phyloP scores from a whole-genome alignment of 2,113 vertebrate species.

The Lonchura striata region DNA sequence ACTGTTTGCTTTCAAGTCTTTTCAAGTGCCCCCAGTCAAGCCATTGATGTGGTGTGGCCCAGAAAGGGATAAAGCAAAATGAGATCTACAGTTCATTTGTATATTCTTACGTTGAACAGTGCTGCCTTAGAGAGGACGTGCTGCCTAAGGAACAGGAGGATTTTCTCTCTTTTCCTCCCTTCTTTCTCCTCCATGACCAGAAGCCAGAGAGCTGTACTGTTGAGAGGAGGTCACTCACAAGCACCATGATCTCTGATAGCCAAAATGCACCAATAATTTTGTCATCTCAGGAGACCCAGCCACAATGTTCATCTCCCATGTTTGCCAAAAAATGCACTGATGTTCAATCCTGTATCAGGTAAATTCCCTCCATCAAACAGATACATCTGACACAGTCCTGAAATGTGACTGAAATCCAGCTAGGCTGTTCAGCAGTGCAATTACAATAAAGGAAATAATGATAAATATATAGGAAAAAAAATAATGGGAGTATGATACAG shows the following conservation, averaged over 20 bases:
- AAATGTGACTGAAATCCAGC: neutral
- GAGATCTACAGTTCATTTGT: neutral
- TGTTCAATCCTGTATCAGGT: neutral
- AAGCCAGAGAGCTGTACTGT: neutral
- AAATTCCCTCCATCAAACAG: neutral
- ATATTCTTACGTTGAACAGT: neutral
- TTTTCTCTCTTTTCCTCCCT: neutral
- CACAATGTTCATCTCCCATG: neutral
- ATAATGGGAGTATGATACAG: neutral
- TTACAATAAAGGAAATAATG: neutral
- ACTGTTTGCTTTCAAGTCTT: neutral
- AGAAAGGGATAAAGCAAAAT: neutral
- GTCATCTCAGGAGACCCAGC: neutral
- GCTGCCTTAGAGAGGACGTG: neutral
- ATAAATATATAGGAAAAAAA: neutral
- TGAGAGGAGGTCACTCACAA: neutral
- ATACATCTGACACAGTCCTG: neutral
- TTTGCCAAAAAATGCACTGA: neutral
- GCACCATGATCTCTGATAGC: fast-evolving
- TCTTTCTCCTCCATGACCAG: neutral
- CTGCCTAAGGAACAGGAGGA: neutral
- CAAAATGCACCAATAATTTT: neutral
- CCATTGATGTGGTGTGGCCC: neutral
- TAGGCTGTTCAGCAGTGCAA: neutral
- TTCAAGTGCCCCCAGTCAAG: neutral